A percentile compares a stretch with the other conserved stretches of the same genome.
Conservation (phyloP, 2,113 vertebrate genomes). For the Pseudois nayaur region DNA sequence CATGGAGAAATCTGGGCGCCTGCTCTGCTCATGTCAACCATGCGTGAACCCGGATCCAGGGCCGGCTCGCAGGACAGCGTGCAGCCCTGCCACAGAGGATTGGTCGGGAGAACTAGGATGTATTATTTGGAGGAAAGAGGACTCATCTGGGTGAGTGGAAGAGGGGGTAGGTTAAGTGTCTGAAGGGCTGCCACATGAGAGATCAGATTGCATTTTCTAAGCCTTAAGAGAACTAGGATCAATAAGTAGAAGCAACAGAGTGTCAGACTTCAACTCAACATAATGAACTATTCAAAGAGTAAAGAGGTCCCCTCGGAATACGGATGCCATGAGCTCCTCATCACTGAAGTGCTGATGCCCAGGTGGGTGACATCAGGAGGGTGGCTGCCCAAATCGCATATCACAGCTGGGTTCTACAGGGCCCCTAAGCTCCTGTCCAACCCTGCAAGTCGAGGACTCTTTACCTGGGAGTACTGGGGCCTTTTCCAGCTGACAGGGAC, state of each 20-base stretch:
- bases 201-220: not conserved
- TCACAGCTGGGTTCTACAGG: not conserved
- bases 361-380: fast-evolving
- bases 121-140: not conserved
- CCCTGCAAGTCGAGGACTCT: not conserved
- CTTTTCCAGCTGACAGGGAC: conserved; percentile 99
- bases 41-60: not conserved
- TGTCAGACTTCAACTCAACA: not conserved
- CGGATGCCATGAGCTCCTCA: fast-evolving
- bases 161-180: not conserved
- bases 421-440: not conserved
- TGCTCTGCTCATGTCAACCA: not conserved
- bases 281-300: not conserved
- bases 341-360: fast-evolving
- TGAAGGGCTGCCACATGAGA: not conserved
- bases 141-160: not conserved
- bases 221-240: not conserved
- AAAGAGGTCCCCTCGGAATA: not conserved
- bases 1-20: not conserved
- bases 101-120: not conserved
- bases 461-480: conserved; percentile 96
- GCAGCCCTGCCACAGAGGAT: not conserved
- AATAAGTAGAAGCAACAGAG: not conserved
- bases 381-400: fast-evolving
- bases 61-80: not conserved